phyloP scores from a whole-genome alignment of 2,888 invertebrate species.

The Tetropium fuscum region DNA sequence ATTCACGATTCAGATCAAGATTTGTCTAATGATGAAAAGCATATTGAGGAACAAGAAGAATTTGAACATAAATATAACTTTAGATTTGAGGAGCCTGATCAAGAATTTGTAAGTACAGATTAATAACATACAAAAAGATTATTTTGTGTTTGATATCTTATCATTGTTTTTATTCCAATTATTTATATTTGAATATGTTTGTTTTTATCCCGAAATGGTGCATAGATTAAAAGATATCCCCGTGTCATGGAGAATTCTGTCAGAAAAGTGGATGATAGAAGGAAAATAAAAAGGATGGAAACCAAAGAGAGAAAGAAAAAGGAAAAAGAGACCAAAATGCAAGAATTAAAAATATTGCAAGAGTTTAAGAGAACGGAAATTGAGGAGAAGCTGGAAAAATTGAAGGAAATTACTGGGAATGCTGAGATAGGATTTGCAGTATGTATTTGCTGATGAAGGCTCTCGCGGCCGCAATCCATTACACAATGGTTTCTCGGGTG shows the following conservation, averaged over 20 bases:
- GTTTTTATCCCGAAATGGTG: too few relatives aligned
- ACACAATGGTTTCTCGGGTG: too few relatives aligned
- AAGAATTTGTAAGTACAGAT: slow-evolving; percentile 78
- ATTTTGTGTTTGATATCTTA: too few relatives aligned
- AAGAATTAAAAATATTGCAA: slow-evolving; percentile 89
- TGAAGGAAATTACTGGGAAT: slow-evolving; percentile 91
- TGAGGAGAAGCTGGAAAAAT: slow-evolving; percentile 85
- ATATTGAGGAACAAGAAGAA: slow-evolving; percentile 84
- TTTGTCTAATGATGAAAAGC: slow-evolving; percentile 83
- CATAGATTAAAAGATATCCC: slow-evolving; percentile 89
- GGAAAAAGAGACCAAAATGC: slow-evolving; percentile 84
- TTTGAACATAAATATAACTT: slow-evolving; percentile 97
- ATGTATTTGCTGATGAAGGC: slow-evolving; percentile 33
- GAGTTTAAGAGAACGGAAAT: slow-evolving; percentile 91
- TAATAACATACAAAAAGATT: too few relatives aligned
- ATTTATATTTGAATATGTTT: too few relatives aligned
- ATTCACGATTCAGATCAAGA: slow-evolving; percentile 71
- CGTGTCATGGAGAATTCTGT: slow-evolving; percentile 85
- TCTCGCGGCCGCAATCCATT: too few relatives aligned
- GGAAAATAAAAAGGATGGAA: slow-evolving; percentile 84
- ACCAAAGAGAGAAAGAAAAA: slow-evolving; percentile 78
- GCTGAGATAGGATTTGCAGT: slow-evolving; percentile 75
- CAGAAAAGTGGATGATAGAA: slow-evolving; percentile 81
- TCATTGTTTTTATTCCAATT: too few relatives aligned
- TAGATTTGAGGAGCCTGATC: slow-evolving; percentile 96